Conservation (phyloP, 2,113 vertebrate species). For the Fregetta grallaria region DNA sequence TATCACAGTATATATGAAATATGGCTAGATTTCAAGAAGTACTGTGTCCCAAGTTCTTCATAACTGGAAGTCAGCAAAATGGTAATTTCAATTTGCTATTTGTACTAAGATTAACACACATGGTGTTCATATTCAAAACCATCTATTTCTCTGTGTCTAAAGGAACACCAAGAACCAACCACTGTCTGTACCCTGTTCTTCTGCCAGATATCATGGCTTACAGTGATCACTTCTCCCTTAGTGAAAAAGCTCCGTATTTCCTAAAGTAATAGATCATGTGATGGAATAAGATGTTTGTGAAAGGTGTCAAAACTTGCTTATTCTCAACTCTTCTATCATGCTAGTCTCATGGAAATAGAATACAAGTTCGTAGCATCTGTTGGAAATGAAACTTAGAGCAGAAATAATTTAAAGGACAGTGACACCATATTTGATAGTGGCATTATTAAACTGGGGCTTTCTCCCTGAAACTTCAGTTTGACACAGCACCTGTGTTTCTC, state of each 20-base stretch:
- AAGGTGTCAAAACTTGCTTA: not conserved
- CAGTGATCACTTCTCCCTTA: not conserved
- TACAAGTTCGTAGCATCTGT: not conserved
- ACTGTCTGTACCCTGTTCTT: not conserved
- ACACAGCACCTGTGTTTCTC: not conserved
- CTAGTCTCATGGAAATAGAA: not conserved
- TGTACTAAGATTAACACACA: not conserved
- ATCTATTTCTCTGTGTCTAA: not conserved
- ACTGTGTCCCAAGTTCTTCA: not conserved
- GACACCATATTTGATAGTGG: not conserved
- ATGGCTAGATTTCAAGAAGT: not conserved
- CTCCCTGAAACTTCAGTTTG: not conserved
- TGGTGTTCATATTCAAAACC: not conserved
- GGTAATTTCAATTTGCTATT: not conserved
- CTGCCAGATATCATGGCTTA: not conserved
- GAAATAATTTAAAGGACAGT: not conserved
- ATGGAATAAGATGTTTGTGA: not conserved
- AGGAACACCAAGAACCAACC: not conserved
- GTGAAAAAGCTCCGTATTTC: not conserved
- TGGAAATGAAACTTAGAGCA: not conserved
- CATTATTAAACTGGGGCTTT: not conserved
- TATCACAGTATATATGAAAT: not conserved
- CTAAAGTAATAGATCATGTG: not conserved
- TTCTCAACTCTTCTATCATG: not conserved
- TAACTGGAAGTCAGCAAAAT: not conserved